Evolutionary conservation across 1,140 invertebrate genomes (phyloP).

Genomic region (Paramacrobiotus metropolitanus): DNA sequence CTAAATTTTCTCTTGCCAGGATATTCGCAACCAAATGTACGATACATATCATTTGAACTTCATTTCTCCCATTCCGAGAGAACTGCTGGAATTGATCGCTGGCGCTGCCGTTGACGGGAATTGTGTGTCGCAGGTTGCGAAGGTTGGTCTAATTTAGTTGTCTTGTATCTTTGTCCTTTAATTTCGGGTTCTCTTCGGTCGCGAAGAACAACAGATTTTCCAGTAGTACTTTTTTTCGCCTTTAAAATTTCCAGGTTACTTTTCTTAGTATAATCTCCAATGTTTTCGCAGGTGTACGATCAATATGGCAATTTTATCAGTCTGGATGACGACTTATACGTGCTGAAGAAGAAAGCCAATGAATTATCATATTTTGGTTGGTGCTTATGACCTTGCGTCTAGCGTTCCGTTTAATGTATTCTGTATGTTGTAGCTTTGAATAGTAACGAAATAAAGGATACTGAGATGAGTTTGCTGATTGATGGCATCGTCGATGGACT

Average conservation of each 20-base stretch:
- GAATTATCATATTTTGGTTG: constrained; percentile 80
- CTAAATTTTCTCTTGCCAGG: no score
- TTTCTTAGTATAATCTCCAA: not conserved
- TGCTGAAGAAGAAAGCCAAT: constrained; percentile 69
- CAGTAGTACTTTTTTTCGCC: no score
- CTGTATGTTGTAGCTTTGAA: constrained; percentile 52
- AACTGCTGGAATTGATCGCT: constrained; percentile 85
- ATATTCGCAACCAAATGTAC: constrained; percentile 67
- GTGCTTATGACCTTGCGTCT: constrained; percentile 15
- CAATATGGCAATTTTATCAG: constrained; percentile 98
- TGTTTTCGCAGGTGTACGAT: constrained; percentile 44
- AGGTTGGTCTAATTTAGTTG: constrained; percentile 30
- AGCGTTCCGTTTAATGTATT: not conserved
- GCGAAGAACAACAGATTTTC: constrained; percentile 7
- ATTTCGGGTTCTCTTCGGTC: no score
- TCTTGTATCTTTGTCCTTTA: no score
- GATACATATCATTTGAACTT: constrained; percentile 94
- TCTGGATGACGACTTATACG: constrained; percentile 90
- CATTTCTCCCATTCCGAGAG: constrained; percentile 76
- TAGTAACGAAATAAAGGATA: constrained; percentile 73
- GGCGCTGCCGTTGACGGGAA: constrained; percentile 64
- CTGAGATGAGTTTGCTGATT: constrained; percentile 82
- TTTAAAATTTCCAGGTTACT: constrained; percentile 1
- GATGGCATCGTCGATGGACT: constrained; percentile 83
- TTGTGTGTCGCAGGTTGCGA: constrained; percentile 66